Evolutionary conservation across 2,888 invertebrate species (phyloP).

Genomic region (Mesoligia furuncula): DNA sequence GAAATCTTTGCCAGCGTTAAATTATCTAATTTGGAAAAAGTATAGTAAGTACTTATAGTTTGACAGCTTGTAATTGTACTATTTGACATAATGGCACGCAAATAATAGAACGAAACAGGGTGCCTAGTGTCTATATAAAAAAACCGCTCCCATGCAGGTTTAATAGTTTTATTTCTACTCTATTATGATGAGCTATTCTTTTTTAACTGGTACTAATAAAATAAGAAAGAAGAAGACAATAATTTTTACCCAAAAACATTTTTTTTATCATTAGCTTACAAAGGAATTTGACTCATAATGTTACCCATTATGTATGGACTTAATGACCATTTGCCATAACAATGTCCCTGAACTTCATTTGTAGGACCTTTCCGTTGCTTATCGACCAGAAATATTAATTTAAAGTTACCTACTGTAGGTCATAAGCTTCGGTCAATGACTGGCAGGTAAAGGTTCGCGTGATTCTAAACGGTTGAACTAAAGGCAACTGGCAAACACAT

Average conservation of each 20-base stretch:
- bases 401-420: conserved; percentile 12
- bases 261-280: not conserved
- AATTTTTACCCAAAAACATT: not conserved
- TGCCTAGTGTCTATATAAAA: not conserved
- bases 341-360: conserved; percentile 18
- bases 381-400: conserved; percentile 10
- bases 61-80: not conserved
- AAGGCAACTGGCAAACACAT: conserved; percentile 2
- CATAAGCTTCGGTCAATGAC: conserved; percentile 31
- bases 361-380: conserved; percentile 8
- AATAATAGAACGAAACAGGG: not conserved
- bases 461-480: not conserved
- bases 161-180: not conserved
- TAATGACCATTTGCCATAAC: conserved; percentile 5
- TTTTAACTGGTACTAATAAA: not conserved
- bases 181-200: not conserved
- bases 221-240: too few relatives aligned
- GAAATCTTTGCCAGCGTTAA: not conserved
- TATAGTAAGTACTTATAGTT: not conserved
- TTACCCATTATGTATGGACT: not conserved
- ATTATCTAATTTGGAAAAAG: not conserved
- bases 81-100: not conserved
- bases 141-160: not conserved
- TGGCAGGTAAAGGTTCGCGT: conserved; percentile 12
- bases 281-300: not conserved